Evolutionary conservation across 2,888 invertebrate species (phyloP), one percentile per base, ranked within the genome.

Genomic region (Hesperia comma): DNA sequence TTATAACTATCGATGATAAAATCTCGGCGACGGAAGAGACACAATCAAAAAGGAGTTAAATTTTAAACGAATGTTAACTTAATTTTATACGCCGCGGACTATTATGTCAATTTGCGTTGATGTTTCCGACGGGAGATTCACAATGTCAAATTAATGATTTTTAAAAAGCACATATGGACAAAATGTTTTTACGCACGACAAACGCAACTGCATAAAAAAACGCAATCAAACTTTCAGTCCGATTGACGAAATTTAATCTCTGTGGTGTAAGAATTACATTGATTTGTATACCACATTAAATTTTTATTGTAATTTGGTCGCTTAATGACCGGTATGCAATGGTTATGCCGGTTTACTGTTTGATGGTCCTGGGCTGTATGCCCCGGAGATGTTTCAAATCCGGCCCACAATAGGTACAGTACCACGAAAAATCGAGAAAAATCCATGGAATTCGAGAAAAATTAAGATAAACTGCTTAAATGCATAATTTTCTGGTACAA

Each of bases 31-130:
- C 17, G 53, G 21, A 49, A 49, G 61, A 61, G 57, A 32, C 40
- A 43, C 41, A 60, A 66, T 66, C 58, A 58, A 68, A 68, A 70
- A 70, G 61, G 67, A 71, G 68, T 70, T 63, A 61, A 69, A 70
- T 70, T 71, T 68, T 68, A 61, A 69, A 69, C 70, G 70, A 71
- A 71, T 67, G 70, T 68, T 70, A 73, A 74, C 69, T 69, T 69
- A 66, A 74, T 74, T 71, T 71, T 51, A 67, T 61, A 55, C 68
- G 69, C 69, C 55, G 70, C 66, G 67, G 70, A 71, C 68, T 64
- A 66, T 71, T 71, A 68, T 69, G 72, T 70, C 72, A 70, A 72
- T 73, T 74, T 71, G 58, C 40, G 68, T 56, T 68, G 57, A 61
- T 61, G 64, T 69, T 63, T 67, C 71, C 67, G 70, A 63, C 62